Percentiles rank a stretch among this genome's conserved stretches.
Conservation (phyloP, 2,113 vertebrate genomes). For the Cercopithecus mona region DNA sequence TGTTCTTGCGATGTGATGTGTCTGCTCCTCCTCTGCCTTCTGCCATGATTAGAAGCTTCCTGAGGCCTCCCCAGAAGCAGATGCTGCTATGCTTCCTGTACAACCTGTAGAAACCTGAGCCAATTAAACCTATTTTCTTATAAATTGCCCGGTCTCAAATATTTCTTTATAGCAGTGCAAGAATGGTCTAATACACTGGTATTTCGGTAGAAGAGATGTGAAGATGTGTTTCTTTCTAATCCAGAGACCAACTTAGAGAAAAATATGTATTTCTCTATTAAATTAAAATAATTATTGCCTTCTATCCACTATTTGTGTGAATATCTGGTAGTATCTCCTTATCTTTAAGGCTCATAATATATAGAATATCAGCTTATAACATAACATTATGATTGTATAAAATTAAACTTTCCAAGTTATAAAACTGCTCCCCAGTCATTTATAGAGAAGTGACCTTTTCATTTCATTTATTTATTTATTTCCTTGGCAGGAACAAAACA, state of each 20-base stretch:
- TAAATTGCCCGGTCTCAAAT: neutral
- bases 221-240: neutral
- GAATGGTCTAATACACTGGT: no score
- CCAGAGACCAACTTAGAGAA: neutral
- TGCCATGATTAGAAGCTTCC: no score
- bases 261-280: neutral
- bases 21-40: no score
- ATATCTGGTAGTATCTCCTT: no score
- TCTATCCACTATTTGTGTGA: neutral
- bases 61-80: no score
- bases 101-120: no score
- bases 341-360: neutral
- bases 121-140: no score
- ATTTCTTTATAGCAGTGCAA: no score
- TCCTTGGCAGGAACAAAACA: neutral
- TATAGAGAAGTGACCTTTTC: neutral
- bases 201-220: neutral
- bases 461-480: neutral
- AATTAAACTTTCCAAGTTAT: neutral
- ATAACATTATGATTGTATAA: accelerated
- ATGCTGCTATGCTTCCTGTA: no score
- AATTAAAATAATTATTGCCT: neutral
- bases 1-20: no score
- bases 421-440: neutral
- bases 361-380: neutral